Evolutionary conservation across 2,113 vertebrate species (phyloP), one percentile per base, ranked within the genome.

Genomic region (Apodemus speciosus): DNA sequence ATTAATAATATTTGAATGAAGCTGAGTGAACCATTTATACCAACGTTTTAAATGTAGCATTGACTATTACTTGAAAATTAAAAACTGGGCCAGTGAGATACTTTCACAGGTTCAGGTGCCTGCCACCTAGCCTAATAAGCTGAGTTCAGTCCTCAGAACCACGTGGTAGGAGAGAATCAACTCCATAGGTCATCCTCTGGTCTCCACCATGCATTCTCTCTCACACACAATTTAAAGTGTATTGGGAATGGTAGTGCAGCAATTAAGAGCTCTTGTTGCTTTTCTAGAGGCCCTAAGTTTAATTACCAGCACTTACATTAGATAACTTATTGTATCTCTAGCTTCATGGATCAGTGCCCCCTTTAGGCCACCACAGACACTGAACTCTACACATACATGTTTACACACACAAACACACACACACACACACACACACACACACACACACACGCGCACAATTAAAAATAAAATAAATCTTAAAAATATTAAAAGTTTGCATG

Each of bases 51-150:
- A 46, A 35, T 85, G 9, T 81, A 94, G 18, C 89, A 90, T 94
- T 90, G 62, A 92, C 25, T 64, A 32, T 90, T 95, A 92, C 38
- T 81, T 96, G 69, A 86, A 95, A 89, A 89, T 87, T 87, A 38
- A 69, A 85, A 53, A 51, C 32, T 32, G 21, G 38, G 38, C 40
- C 81, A 32, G 9, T 21, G 38, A 85, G 60, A 68, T 66, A 30
- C 20, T 18, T 85, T 16, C 21, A 1, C 60, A 32, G 81, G 40
- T 66, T 46, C 35, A 64, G 30, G 43, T 32, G 27, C 81, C 56
- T 81, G 25, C 53, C n/a, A 30, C 58, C 56, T 38, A 53, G 51
- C 35, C 51, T 58, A 58, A 20, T 58, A 56, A 58, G 11, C 25
- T 18, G 15, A 64, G 25, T 32, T 46, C 40, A 46, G 2, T 84